phyloP scores from a whole-genome alignment of 2,113 vertebrate genomes.

The Periophthalmodon schlosseri region DNA sequence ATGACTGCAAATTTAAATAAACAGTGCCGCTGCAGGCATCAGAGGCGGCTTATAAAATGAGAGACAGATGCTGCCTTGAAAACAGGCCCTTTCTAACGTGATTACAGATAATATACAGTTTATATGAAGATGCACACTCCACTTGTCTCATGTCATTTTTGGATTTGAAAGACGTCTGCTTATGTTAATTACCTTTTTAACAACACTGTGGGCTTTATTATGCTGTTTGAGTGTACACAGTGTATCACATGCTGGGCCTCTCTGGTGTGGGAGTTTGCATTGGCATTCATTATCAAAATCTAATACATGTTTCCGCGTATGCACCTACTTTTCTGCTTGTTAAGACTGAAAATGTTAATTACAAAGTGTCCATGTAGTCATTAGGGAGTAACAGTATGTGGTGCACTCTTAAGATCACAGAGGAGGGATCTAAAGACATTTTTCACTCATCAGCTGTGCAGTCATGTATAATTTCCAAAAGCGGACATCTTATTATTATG shows the following conservation, averaged over 20 bases:
- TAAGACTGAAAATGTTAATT: constrained; percentile 10
- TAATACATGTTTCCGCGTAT: constrained; percentile 3
- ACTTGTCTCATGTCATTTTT: constrained; percentile 32
- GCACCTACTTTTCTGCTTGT: constrained; percentile 8
- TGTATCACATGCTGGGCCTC: constrained; percentile 7
- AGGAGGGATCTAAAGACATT: constrained; percentile 5
- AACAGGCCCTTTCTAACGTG: constrained; percentile 39
- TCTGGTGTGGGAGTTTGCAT: constrained; percentile 3
- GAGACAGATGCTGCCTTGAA: constrained; percentile 39
- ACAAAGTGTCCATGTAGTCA: constrained; percentile 9
- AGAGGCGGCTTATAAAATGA: constrained; percentile 18
- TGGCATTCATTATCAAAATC: constrained; percentile 9
- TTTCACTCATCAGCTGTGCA: constrained; percentile 5
- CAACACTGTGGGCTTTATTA: constrained; percentile 45
- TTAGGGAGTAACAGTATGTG: constrained; percentile 9
- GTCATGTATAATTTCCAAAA: constrained; percentile 9
- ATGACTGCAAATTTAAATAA: background rate
- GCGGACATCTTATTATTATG: background rate
- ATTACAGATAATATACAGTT: constrained; percentile 51
- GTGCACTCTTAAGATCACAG: constrained; percentile 10
- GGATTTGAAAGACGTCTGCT: constrained; percentile 50
- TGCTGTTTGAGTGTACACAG: constrained; percentile 44
- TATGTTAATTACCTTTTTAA: constrained; percentile 58
- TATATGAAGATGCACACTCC: constrained; percentile 48
- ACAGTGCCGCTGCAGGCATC: constrained; percentile 6